Conservation (phyloP, 2,888 invertebrate species). For the Mystacides longicornis region DNA sequence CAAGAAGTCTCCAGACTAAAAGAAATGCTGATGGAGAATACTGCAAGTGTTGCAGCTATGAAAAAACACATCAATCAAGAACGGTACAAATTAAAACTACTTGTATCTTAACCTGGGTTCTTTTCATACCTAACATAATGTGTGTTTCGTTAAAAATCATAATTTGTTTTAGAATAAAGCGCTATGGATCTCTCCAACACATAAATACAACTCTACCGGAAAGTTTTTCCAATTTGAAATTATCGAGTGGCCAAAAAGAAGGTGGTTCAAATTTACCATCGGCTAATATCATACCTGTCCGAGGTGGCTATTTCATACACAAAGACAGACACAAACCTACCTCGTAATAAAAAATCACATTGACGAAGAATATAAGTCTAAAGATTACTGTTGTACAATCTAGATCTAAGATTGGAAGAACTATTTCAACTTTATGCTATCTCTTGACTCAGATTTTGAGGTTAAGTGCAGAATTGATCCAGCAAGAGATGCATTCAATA, state of each 20-base stretch:
- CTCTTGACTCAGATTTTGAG: no score
- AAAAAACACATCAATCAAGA: constrained; percentile 21
- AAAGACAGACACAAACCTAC: constrained; percentile 8
- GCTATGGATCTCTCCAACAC: constrained; percentile 5
- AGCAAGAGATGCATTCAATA: no score
- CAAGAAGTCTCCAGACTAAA: constrained; percentile 32
- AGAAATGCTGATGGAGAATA: constrained; percentile 19
- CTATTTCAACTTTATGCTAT: no score
- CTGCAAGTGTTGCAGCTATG: constrained; percentile 21
- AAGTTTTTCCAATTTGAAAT: constrained; percentile 10
- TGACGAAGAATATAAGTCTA: no score
- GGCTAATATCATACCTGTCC: constrained; percentile 10
- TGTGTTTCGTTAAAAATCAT: background rate
- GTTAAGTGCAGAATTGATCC: no score
- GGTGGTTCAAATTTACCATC: constrained; percentile 7
- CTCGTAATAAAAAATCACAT: no score
- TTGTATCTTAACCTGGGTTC: background rate
- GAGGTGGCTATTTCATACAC: constrained; percentile 19
- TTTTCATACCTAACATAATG: background rate
- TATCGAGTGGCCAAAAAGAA: no score
- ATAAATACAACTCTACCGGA: constrained; percentile 5
- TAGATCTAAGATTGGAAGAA: no score
- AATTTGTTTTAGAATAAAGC: background rate
- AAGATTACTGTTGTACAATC: no score
- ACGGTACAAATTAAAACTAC: constrained; percentile 15